Percentiles rank a stretch among this genome's conserved stretches.
Conservation (phyloP, 23 tunicate genomes). For the Oikopleura albicans region DNA sequence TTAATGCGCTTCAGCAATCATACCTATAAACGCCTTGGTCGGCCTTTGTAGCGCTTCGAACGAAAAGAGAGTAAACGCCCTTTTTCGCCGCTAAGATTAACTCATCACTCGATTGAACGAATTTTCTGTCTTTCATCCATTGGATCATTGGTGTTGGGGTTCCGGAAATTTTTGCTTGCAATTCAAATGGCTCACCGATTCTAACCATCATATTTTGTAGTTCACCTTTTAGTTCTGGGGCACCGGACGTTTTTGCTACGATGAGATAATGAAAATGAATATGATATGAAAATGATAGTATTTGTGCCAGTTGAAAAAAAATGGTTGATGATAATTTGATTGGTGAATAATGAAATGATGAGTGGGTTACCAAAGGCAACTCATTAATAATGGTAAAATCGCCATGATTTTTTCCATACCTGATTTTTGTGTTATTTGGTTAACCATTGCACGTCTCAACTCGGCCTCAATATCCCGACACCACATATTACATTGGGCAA, state of each 20-base stretch:
- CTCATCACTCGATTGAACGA: neutral
- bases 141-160: neutral
- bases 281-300: too few relatives aligned
- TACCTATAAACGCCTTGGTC: slow-evolving; percentile 7
- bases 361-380: too few relatives aligned
- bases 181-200: slow-evolving; percentile 8
- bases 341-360: too few relatives aligned
- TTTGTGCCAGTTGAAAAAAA: too few relatives aligned
- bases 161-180: neutral
- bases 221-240: neutral
- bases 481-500: neutral
- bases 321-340: too few relatives aligned
- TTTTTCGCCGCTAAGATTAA: neutral
- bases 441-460: neutral
- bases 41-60: neutral
- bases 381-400: too few relatives aligned
- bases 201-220: neutral
- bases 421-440: too few relatives aligned
- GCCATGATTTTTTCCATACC: too few relatives aligned
- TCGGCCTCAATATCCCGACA: slow-evolving; percentile 8
- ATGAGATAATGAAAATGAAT: neutral
- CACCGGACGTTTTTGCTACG: neutral
- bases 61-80: neutral
- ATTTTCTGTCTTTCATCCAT: slow-evolving; percentile 12
- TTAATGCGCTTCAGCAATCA: too few relatives aligned